These are phyloP conservation scores for Colossoma macropomum DNA, from an alignment of 2,113 vertebrate species.

Conservation along the genomic window DNA sequence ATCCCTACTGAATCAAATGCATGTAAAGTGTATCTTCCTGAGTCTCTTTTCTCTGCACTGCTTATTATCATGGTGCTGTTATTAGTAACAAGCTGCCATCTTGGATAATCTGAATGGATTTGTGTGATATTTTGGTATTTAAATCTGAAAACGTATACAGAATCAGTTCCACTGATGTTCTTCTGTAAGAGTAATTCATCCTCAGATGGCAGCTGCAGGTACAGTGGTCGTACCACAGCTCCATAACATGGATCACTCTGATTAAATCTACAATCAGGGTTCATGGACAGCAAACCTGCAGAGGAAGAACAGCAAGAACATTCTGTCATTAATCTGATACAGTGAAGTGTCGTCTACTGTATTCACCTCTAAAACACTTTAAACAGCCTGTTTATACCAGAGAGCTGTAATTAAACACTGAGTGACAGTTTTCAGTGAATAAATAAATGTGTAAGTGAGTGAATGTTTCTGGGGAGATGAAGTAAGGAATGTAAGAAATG, in stretches of 20 bases:
- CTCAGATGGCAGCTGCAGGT: background rate
- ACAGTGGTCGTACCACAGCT: constrained; percentile 6
- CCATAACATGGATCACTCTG: background rate
- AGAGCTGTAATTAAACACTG: no score
- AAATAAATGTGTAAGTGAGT: no score
- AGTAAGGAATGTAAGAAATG: no score
- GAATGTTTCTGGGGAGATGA: no score
- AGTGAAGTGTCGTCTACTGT: no score
- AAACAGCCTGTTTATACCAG: no score
- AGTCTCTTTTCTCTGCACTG: background rate
- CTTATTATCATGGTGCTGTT: constrained; percentile 11
- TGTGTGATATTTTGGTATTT: background rate
- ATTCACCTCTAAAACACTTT: no score
- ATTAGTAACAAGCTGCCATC: background rate
- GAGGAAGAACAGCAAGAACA: no score
- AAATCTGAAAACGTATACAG: background rate
- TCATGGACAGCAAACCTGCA: background rate
- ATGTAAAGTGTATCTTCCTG: background rate
- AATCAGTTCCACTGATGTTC: no score
- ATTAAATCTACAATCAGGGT: background rate
- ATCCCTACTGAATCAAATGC: rapidly evolving
- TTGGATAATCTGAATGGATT: background rate
- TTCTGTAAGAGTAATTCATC: background rate
- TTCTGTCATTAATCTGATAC: no score
- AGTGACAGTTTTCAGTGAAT: no score